Conservation (phyloP, 2,888 invertebrate genomes). For the Phytoseiulus persimilis region DNA sequence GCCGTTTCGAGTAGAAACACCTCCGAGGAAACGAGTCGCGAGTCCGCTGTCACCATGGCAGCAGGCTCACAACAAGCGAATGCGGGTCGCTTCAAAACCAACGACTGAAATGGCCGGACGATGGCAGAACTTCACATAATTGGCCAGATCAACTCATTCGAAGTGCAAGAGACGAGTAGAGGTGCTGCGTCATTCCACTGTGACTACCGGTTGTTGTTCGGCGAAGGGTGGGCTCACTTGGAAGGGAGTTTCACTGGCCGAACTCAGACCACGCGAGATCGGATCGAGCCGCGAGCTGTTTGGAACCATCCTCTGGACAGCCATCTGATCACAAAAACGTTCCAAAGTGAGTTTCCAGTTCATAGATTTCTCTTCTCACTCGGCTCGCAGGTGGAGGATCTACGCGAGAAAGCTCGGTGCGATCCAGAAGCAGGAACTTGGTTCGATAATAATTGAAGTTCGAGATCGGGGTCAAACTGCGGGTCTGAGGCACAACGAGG, state of each 20-base stretch:
- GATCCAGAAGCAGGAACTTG: too few species aligned
- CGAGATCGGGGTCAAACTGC: too few species aligned
- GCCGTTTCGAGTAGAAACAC: background rate
- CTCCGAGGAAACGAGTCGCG: background rate
- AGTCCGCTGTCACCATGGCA: background rate
- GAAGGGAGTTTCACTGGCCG: conserved; percentile 23
- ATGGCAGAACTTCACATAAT: conserved; percentile 31
- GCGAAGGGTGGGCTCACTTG: conserved; percentile 31
- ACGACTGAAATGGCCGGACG: background rate
- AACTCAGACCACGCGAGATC: conserved; percentile 9
- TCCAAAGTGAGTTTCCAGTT: conserved; percentile 11
- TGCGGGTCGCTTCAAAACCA: background rate
- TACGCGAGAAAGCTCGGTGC: too few species aligned
- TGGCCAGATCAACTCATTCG: conserved; percentile 14
- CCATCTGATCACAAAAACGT: conserved; percentile 19
- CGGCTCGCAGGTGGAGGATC: too few species aligned
- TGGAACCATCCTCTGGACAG: conserved; percentile 27
- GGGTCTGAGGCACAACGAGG: too few species aligned
- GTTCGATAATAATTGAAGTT: too few species aligned
- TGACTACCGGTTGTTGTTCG: background rate
- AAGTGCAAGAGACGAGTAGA: background rate
- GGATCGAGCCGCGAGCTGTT: conserved; percentile 24
- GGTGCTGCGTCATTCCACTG: conserved; percentile 11
- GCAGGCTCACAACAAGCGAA: background rate
- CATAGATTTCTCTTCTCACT: background rate